Evolutionary conservation across 2,113 vertebrate species (phyloP).

Genomic region (Scomber scombrus): DNA sequence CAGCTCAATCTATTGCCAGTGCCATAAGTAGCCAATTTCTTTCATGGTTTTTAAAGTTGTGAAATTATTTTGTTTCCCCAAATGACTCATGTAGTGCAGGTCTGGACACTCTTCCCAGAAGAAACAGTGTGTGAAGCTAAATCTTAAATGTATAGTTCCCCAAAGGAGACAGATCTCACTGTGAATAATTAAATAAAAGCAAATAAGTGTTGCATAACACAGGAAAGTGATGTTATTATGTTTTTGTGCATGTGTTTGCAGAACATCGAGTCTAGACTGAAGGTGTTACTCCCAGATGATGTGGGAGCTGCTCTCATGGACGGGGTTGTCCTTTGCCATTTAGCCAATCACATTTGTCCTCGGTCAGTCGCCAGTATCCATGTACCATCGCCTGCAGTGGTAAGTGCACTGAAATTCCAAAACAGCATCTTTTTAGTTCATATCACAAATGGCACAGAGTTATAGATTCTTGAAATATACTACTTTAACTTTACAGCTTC

Average conservation of each 20-base stretch:
- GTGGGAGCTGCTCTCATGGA: slow-evolving; percentile 98
- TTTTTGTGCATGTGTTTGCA: slow-evolving; percentile 66
- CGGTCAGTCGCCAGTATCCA: slow-evolving; percentile 98
- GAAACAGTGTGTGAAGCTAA: no score
- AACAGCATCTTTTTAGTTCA: neutral
- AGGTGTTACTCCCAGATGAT: slow-evolving; percentile 97
- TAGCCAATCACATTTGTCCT: slow-evolving; percentile 98
- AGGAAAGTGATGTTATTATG: neutral
- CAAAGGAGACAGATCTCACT: neutral
- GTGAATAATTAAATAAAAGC: neutral
- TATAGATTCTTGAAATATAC: neutral
- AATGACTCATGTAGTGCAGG: no score
- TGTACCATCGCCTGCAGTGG: slow-evolving; percentile 98
- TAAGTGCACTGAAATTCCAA: slow-evolving; percentile 75
- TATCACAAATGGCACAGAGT: neutral
- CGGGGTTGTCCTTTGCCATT: slow-evolving; percentile 97
- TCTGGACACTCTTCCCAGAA: no score
- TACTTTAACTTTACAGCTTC: neutral
- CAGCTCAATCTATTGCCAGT: no score
- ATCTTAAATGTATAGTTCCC: no score
- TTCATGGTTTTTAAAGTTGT: no score
- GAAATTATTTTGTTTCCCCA: no score
- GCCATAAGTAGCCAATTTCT: no score
- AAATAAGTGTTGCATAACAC: no score
- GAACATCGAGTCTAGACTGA: slow-evolving; percentile 96